Conservation (phyloP, 2,113 vertebrate genomes). For the Dromiciops gliroides region DNA sequence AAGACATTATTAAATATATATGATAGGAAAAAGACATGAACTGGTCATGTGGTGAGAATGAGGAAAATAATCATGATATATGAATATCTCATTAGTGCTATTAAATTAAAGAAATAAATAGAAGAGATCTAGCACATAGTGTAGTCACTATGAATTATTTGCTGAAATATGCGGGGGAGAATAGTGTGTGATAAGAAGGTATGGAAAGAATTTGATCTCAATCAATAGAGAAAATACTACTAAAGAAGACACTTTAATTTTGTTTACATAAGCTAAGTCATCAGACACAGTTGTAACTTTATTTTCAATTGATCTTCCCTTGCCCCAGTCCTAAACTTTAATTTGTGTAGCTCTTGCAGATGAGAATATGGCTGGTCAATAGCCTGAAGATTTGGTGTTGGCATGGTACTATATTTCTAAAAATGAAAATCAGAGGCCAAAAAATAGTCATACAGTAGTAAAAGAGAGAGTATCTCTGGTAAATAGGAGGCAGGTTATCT, state of each 20-base stretch:
- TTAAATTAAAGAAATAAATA: neutral
- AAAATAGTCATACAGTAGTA: too few relatives aligned
- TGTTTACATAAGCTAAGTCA: neutral
- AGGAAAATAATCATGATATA: neutral
- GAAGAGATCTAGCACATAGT: neutral
- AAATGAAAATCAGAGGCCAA: too few relatives aligned
- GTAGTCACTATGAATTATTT: neutral
- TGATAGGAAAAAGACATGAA: neutral
- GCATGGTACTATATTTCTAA: too few relatives aligned
- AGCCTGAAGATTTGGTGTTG: too few relatives aligned
- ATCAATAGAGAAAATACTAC: neutral
- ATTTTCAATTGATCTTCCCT: too few relatives aligned
- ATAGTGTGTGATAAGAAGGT: neutral
- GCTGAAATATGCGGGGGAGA: neutral
- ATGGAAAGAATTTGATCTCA: neutral
- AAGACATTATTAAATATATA: neutral
- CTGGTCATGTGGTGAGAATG: neutral
- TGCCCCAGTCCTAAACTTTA: too few relatives aligned
- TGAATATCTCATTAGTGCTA: neutral
- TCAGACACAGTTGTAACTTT: too few relatives aligned
- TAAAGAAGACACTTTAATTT: neutral
- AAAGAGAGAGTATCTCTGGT: too few relatives aligned
- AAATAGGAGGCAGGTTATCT: too few relatives aligned
- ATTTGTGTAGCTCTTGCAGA: too few relatives aligned
- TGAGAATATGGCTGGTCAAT: too few relatives aligned